These are phyloP conservation scores for Pogonophryne albipinna DNA, from an alignment of 2,797 vertebrate species.

Conservation along the genomic window DNA sequence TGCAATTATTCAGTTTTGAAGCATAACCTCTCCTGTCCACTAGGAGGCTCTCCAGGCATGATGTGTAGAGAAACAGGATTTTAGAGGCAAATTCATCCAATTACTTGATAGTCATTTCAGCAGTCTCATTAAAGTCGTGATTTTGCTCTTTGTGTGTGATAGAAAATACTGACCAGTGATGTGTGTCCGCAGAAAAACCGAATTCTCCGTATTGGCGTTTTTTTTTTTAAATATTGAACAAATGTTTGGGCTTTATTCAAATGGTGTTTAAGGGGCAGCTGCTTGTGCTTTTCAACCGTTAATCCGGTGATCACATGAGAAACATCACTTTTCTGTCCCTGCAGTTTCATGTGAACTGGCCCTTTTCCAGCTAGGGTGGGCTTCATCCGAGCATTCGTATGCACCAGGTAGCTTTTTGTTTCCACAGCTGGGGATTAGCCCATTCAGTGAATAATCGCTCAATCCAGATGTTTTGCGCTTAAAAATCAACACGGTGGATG, in stretches of 20 bases:
- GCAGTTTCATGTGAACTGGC: background rate
- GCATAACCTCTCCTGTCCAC: background rate
- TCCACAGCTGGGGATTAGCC: conserved; percentile 40
- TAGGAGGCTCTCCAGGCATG: conserved; percentile 30
- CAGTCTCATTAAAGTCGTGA: background rate
- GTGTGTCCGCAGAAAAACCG: background rate
- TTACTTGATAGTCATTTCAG: background rate
- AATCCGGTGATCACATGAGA: background rate
- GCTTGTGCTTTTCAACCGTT: background rate
- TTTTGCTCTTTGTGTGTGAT: background rate
- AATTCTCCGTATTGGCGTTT: background rate
- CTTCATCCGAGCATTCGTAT: conserved; percentile 7
- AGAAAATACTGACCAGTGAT: background rate
- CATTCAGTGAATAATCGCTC: conserved; percentile 18
- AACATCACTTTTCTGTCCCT: background rate
- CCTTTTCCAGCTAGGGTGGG: background rate
- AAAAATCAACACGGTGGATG: conserved; percentile 49
- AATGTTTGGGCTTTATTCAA: background rate
- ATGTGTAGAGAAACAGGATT: background rate
- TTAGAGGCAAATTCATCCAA: background rate
- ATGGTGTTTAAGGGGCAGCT: background rate
- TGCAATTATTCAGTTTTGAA: background rate
- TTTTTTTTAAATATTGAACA: background rate
- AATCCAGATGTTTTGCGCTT: conserved; percentile 64
- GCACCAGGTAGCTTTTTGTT: conserved; percentile 16